phyloP scores from a whole-genome alignment of 1,140 invertebrate genomes.

The Oppia nitens region DNA sequence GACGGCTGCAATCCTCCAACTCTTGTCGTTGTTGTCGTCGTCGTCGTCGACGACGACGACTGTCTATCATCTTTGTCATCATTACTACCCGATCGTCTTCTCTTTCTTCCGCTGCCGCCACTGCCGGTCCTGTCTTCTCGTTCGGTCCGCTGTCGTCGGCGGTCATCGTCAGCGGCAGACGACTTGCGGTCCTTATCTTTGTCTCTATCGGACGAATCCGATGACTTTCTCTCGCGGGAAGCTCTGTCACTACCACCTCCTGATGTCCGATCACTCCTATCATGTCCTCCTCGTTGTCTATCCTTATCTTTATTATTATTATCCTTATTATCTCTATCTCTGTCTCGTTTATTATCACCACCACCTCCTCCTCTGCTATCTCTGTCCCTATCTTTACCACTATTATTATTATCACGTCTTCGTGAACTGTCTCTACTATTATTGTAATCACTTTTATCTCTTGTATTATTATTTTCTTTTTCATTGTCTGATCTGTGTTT shows the following conservation, averaged over 20 bases:
- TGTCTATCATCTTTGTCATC: neutral
- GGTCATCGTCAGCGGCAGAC: neutral
- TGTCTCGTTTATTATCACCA: neutral
- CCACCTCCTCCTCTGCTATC: neutral
- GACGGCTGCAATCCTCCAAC: neutral
- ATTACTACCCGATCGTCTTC: neutral
- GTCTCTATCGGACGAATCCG: neutral
- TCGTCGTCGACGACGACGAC: neutral
- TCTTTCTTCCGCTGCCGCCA: neutral
- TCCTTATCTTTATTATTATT: conserved; percentile 10
- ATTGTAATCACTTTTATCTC: neutral
- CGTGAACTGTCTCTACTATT: neutral
- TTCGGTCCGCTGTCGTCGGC: neutral
- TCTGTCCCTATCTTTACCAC: neutral
- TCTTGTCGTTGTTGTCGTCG: neutral
- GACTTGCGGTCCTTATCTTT: neutral
- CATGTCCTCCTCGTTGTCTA: neutral
- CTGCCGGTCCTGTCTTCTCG: neutral
- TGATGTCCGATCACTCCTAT: conserved; percentile 1
- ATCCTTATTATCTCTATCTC: neutral
- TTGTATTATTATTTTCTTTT: conserved; percentile 7
- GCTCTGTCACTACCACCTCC: neutral
- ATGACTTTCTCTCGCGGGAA: neutral
- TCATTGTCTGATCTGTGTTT: neutral
- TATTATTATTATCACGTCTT: neutral